Percentiles rank a stretch among this genome's conserved stretches.
These are phyloP conservation scores for Chymomyza costata DNA, from an alignment of 1,140 invertebrate species.

Conservation along the genomic window DNA sequence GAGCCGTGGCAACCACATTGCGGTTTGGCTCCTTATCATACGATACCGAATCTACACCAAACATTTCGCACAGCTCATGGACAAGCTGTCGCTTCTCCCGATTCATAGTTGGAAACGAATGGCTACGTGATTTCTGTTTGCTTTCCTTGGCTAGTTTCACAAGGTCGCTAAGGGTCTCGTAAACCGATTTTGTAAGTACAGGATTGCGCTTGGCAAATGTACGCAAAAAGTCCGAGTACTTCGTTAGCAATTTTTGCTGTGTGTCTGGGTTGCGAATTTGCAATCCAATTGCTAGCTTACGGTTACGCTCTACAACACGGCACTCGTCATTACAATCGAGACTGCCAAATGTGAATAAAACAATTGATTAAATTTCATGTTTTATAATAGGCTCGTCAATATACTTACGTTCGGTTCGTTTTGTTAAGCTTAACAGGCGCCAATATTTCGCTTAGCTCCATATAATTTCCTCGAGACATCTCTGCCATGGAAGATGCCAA, in stretches of 20 bases:
- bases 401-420: constrained; percentile 76
- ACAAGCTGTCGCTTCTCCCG: constrained; percentile 91
- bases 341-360: constrained; percentile 24
- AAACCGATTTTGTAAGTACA: constrained; percentile 87
- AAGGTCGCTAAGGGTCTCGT: constrained; percentile 89
- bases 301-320: constrained; percentile 88
- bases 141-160: constrained; percentile 92
- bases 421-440: constrained; percentile 76
- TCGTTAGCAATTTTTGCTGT: constrained; percentile 83
- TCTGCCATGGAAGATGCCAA: constrained; percentile 84
- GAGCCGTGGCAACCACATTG: constrained; percentile 94
- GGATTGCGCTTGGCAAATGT: constrained; percentile 89
- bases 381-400: not conserved
- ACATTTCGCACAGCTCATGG: constrained; percentile 95
- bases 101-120: constrained; percentile 95
- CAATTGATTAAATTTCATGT: not conserved
- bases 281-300: constrained; percentile 89
- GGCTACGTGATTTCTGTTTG: constrained; percentile 89
- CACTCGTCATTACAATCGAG: constrained; percentile 96
- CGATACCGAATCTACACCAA: constrained; percentile 93
- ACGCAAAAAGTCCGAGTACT: constrained; percentile 92
- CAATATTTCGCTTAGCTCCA: constrained; percentile 81
- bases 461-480: constrained; percentile 81
- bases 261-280: constrained; percentile 94
- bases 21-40: constrained; percentile 96